Evolutionary conservation across 2,797 vertebrate species (phyloP).

Genomic region (Todus mexicanus): DNA sequence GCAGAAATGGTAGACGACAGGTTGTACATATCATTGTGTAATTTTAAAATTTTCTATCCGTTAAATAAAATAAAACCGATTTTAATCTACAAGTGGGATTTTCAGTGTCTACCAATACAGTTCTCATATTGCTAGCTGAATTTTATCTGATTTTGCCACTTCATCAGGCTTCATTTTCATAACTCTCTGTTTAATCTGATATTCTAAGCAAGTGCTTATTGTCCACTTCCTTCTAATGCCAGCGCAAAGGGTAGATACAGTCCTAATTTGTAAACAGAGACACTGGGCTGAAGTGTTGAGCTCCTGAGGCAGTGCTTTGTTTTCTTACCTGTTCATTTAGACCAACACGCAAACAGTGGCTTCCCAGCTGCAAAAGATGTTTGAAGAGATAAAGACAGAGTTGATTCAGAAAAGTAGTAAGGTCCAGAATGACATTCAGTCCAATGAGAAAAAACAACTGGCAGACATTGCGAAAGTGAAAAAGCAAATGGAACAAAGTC

Average conservation of each 20-base stretch:
- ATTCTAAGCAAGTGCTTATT: background rate
- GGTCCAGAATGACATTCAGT: background rate
- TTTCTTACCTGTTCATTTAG: constrained; percentile 14
- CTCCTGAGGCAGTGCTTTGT: background rate
- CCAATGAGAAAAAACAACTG: background rate
- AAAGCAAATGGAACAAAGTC: background rate
- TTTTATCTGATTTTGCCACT: background rate
- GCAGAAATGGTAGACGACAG: background rate
- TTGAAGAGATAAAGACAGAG: background rate
- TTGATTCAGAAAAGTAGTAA: background rate
- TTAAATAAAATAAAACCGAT: background rate
- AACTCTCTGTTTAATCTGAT: background rate
- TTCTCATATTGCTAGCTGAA: background rate
- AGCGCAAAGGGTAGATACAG: background rate
- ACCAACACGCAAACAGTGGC: background rate
- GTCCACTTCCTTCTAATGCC: background rate
- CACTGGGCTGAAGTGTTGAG: background rate
- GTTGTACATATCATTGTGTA: background rate
- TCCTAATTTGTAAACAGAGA: background rate
- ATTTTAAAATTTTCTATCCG: background rate
- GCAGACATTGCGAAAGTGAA: background rate
- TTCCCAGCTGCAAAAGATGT: background rate
- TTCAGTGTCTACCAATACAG: background rate
- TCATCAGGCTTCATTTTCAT: background rate
- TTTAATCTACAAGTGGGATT: background rate